A percentile compares a stretch with the other conserved stretches of the same genome.
phyloP scores from a whole-genome alignment of 2,113 vertebrate genomes.

The Monopterus albus region DNA sequence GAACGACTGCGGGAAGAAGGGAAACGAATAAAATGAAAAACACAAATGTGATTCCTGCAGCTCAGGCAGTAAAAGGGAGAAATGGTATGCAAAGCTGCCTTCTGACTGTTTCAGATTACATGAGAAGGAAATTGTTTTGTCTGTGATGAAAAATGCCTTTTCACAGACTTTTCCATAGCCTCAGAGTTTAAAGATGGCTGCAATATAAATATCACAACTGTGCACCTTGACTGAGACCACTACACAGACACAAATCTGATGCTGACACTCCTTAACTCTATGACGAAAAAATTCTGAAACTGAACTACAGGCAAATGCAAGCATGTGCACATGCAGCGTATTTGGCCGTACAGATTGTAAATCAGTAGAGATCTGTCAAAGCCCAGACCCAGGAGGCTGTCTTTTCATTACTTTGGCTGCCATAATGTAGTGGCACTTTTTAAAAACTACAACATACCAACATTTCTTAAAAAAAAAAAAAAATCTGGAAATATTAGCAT shows the following conservation, averaged over 20 bases:
- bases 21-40: slow-evolving; percentile 44
- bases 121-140: slow-evolving; percentile 48
- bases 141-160: slow-evolving; percentile 42
- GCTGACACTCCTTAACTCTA: slow-evolving; percentile 9
- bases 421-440: slow-evolving; percentile 28
- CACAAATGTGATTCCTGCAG: slow-evolving; percentile 18
- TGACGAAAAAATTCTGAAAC: slow-evolving; percentile 1
- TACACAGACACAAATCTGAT: slow-evolving; percentile 3
- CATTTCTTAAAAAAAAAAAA: neutral
- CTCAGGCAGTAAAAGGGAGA: slow-evolving; percentile 14
- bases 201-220: neutral
- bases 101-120: slow-evolving; percentile 44
- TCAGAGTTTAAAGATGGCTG: slow-evolving; percentile 22
- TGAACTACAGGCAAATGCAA: neutral
- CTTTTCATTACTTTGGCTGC: neutral
- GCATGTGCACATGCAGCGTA: neutral
- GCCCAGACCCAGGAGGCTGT: slow-evolving; percentile 20
- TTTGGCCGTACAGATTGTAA: slow-evolving; percentile 25
- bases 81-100: slow-evolving; percentile 33
- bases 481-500: neutral
- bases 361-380: slow-evolving; percentile 34
- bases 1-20: slow-evolving; percentile 24
- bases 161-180: slow-evolving; percentile 35
- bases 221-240: neutral
- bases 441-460: slow-evolving; percentile 2